Percentiles rank a stretch among this genome's conserved stretches.
phyloP scores from a whole-genome alignment of 1,140 invertebrate genomes.

The Drosophila pandora region DNA sequence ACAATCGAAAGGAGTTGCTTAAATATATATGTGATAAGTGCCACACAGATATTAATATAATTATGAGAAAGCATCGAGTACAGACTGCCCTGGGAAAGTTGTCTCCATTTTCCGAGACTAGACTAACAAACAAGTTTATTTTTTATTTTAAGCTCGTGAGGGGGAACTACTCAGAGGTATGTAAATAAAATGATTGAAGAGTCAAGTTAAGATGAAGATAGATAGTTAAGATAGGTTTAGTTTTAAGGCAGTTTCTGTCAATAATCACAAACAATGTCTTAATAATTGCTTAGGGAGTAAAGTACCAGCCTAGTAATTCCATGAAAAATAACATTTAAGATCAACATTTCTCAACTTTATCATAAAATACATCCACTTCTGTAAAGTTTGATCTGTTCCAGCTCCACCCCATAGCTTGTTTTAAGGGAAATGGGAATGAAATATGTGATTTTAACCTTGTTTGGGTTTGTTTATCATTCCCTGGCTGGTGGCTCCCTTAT shows the following conservation, averaged over 20 bases:
- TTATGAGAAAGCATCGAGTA: constrained; percentile 7
- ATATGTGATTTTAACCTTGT: constrained; percentile 30
- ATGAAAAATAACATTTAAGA: too few species aligned
- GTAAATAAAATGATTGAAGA: not conserved
- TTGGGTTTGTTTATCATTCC: not conserved
- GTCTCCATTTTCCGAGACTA: not conserved
- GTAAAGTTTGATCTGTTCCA: too few species aligned
- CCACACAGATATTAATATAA: constrained; percentile 26
- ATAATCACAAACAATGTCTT: too few species aligned
- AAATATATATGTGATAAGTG: constrained; percentile 34
- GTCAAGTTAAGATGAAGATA: too few species aligned
- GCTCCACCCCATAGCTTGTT: too few species aligned
- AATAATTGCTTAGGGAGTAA: too few species aligned
- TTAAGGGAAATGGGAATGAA: not conserved
- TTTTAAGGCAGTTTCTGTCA: too few species aligned
- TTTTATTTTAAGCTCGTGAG: not conserved
- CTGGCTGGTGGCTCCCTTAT: constrained; percentile 11
- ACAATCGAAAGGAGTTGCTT: constrained; percentile 1
- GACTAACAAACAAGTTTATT: not conserved
- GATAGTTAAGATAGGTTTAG: too few species aligned
- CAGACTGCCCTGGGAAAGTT: constrained; percentile 20
- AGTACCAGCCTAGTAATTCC: too few species aligned
- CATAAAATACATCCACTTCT: too few species aligned
- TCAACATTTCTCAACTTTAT: too few species aligned
- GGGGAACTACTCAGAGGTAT: not conserved